phyloP scores from a whole-genome alignment of 1,140 invertebrate species.

The Teleopsis dalmanni region DNA sequence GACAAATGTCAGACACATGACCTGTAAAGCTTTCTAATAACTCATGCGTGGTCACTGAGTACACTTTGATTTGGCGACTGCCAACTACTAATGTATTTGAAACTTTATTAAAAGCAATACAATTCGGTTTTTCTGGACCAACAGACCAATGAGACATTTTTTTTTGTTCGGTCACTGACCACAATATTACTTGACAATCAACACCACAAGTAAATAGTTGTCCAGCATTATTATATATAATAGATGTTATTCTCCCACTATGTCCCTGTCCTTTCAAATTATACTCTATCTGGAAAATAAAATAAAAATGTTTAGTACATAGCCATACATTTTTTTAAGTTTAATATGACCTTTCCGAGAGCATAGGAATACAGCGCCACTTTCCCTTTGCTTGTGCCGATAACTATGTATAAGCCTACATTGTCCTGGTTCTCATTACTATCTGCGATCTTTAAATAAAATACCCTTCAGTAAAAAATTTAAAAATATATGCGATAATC shows the following conservation, averaged over 20 bases:
- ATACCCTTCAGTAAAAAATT: background rate
- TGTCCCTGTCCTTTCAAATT: slow-evolving; percentile 46
- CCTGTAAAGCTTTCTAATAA: slow-evolving; percentile 58
- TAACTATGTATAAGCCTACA: slow-evolving; percentile 44
- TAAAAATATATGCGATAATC: background rate
- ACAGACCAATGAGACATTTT: slow-evolving; percentile 54
- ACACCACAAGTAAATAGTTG: slow-evolving; percentile 50
- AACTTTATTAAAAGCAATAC: slow-evolving; percentile 56
- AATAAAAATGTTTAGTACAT: background rate
- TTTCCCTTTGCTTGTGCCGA: slow-evolving; percentile 58
- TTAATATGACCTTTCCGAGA: slow-evolving; percentile 49
- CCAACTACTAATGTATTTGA: slow-evolving; percentile 58
- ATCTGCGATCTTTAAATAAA: slow-evolving; percentile 3
- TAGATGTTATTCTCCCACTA: slow-evolving; percentile 46
- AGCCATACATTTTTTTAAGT: background rate
- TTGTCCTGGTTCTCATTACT: background rate
- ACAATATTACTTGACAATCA: slow-evolving; percentile 47
- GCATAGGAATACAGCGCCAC: slow-evolving; percentile 60
- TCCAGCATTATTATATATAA: slow-evolving; percentile 46
- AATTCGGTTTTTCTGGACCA: slow-evolving; percentile 57
- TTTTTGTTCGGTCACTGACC: slow-evolving; percentile 48
- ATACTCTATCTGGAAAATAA: slow-evolving; percentile 4
- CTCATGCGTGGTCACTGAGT: slow-evolving; percentile 53
- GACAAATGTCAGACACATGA: slow-evolving; percentile 56
- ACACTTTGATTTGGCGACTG: slow-evolving; percentile 57